Conservation (phyloP, 1,140 invertebrate species). For the Polypedilum vanderplanki region DNA sequence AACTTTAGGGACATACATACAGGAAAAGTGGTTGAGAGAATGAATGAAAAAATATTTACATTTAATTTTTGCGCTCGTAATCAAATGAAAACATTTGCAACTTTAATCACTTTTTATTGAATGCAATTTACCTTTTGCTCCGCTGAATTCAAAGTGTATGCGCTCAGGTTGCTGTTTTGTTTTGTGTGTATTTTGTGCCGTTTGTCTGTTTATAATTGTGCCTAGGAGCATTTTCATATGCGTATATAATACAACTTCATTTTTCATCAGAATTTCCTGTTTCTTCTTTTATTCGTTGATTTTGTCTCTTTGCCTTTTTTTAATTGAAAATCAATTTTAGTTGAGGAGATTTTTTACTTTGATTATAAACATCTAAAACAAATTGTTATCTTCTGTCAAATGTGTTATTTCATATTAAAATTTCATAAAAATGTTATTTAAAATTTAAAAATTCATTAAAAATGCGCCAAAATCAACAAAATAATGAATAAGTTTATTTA, state of each 20-base stretch:
- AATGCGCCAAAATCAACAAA: no score
- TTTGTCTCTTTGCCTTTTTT: no score
- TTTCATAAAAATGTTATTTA: no score
- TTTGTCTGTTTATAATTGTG: conserved; percentile 24
- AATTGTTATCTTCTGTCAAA: no score
- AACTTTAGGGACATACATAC: no score
- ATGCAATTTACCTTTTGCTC: conserved; percentile 7
- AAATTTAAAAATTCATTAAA: no score
- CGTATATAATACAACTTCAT: neutral
- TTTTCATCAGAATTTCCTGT: neutral
- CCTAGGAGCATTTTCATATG: conserved; percentile 15
- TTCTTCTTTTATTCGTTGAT: no score
- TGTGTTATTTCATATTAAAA: no score
- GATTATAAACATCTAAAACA: no score
- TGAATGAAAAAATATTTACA: conserved; percentile 24
- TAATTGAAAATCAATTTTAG: no score
- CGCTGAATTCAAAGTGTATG: neutral
- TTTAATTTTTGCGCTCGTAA: conserved; percentile 20
- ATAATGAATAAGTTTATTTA: no score
- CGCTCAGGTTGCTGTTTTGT: neutral
- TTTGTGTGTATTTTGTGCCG: neutral
- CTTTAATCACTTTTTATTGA: conserved; percentile 26
- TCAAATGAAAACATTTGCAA: conserved; percentile 26
- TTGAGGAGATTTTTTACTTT: no score
- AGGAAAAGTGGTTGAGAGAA: neutral